phyloP scores from a whole-genome alignment of 2,888 invertebrate genomes.

The Anthophora plumipes region DNA sequence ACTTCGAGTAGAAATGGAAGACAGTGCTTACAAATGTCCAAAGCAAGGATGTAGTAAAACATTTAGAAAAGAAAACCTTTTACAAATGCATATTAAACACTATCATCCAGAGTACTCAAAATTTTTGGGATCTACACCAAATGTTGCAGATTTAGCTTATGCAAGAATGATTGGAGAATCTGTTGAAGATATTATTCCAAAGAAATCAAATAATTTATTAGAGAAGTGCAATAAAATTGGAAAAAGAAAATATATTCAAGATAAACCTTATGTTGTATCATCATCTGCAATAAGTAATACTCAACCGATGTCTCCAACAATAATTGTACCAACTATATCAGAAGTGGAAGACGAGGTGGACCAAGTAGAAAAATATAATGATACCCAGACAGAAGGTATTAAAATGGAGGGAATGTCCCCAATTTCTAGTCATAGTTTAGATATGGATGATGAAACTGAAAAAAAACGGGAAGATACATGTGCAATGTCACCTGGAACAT shows the following conservation, averaged over 20 bases:
- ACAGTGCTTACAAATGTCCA: conserved; percentile 90
- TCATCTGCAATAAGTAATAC: conserved; percentile 35
- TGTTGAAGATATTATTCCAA: conserved; percentile 84
- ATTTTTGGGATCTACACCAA: conserved; percentile 92
- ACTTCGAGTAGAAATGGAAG: conserved; percentile 88
- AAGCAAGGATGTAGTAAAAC: conserved; percentile 94
- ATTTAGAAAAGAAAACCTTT: conserved; percentile 95
- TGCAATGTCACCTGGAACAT: conserved; percentile 81
- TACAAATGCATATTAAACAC: conserved; percentile 97
- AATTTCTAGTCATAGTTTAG: conserved; percentile 70
- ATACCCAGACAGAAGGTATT: conserved; percentile 71
- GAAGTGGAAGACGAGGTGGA: conserved; percentile 68
- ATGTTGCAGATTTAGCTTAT: conserved; percentile 94
- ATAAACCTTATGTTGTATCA: conserved; percentile 55
- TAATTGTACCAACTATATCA: conserved; percentile 32
- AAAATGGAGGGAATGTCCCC: conserved; percentile 76
- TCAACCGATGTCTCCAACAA: conserved; percentile 61
- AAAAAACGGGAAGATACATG: conserved; percentile 75
- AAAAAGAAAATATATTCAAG: conserved; percentile 60
- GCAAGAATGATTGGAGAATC: conserved; percentile 90
- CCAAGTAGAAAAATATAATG: conserved; percentile 64
- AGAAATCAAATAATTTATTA: conserved; percentile 82
- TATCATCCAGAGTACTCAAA: conserved; percentile 94
- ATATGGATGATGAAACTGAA: conserved; percentile 72
- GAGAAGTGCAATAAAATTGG: conserved; percentile 83